A percentile compares a stretch with the other conserved stretches of the same genome.
Evolutionary conservation across 2,113 vertebrate genomes (phyloP).

Genomic region (Candoia aspera): DNA sequence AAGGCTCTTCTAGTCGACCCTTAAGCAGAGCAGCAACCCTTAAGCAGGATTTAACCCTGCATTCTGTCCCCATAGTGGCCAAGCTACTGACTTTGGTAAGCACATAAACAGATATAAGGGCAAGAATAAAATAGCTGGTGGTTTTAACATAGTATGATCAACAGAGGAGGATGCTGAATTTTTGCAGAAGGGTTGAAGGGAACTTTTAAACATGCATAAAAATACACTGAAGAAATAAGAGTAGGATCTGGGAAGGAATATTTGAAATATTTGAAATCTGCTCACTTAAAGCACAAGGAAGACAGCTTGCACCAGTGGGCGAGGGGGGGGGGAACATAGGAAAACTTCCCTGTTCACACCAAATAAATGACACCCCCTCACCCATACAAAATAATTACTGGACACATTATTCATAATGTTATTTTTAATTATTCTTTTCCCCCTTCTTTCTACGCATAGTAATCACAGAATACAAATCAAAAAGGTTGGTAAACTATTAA

Average conservation of each 20-base stretch:
- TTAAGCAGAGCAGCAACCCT: neutral
- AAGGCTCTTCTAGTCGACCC: neutral
- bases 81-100: neutral
- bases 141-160: neutral
- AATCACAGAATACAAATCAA: constrained; percentile 52
- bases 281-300: neutral
- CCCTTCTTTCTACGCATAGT: constrained; percentile 58
- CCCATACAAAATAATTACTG: neutral
- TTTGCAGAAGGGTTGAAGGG: neutral
- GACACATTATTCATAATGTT: constrained; percentile 8
- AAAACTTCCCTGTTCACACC: too few species aligned
- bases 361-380: neutral
- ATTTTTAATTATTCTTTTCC: constrained; percentile 35
- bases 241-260: neutral
- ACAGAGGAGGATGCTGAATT: neutral
- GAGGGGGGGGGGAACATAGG: neutral
- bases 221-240: neutral
- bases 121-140: neutral
- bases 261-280: neutral
- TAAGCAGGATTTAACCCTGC: neutral
- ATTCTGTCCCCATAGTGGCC: neutral
- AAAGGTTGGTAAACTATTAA: constrained; percentile 61
- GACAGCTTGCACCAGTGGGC: neutral
- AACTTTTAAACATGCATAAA: neutral
- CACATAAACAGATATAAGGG: neutral